phyloP scores from a whole-genome alignment of 2,888 invertebrate species.

The Andrena bicolor region DNA sequence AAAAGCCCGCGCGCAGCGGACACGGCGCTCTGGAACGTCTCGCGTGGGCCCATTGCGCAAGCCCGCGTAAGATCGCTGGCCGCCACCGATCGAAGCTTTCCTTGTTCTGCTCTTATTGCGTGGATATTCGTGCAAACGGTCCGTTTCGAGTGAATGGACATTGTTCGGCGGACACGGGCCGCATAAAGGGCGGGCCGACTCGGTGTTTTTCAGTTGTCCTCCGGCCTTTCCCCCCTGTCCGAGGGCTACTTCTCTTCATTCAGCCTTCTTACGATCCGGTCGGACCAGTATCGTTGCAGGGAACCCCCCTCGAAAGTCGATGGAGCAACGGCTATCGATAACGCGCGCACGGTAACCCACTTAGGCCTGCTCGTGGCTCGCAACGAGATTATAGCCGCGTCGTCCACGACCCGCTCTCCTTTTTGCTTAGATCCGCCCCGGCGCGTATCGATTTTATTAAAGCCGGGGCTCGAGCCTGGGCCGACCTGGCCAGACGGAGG shows the following conservation, averaged over 20 bases:
- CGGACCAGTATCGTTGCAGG: constrained; percentile 73
- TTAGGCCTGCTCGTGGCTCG: constrained; percentile 25
- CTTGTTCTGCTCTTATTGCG: constrained; percentile 48
- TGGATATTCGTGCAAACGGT: constrained; percentile 48
- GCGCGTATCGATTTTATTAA: constrained; percentile 18
- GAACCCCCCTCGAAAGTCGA: constrained; percentile 70
- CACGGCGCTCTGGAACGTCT: too few species aligned
- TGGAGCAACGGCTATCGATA: constrained; percentile 63
- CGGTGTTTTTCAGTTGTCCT: constrained; percentile 64
- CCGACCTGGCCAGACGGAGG: background rate
- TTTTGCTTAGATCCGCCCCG: constrained; percentile 6
- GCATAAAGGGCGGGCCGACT: constrained; percentile 50
- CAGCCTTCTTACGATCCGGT: constrained; percentile 74
- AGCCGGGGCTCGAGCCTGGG: background rate
- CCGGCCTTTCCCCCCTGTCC: background rate
- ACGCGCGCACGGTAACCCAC: constrained; percentile 54
- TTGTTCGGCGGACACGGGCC: constrained; percentile 49
- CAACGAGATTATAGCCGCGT: background rate
- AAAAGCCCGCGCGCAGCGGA: too few species aligned
- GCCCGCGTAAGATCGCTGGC: background rate
- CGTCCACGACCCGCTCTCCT: background rate
- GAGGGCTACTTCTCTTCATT: constrained; percentile 73
- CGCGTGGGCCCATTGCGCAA: constrained; percentile 1
- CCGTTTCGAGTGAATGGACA: constrained; percentile 66
- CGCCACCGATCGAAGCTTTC: background rate